Base-by-base conservation (phyloP, 2,113 vertebrate genomes). In the Macheiramphus alcinus region DNA sequence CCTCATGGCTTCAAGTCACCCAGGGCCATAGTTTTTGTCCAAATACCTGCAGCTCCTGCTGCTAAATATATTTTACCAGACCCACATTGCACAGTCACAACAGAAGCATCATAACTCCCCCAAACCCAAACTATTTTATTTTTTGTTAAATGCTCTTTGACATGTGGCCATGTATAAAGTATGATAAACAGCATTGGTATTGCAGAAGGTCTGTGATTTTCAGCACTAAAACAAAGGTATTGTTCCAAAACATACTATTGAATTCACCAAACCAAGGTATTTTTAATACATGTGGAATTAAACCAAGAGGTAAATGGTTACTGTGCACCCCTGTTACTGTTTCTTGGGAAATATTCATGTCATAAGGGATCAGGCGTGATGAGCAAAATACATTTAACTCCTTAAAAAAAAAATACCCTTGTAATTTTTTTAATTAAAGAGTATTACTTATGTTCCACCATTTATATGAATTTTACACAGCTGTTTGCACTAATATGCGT, bases 401-500 rank as follows among this genome's bases (percentile, higher is more conserved):
- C 50, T 94, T 91, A 59, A 85, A 93, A 95, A 95, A 76, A 48
- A 73, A 34, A 40, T 14, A 4, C 1, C 14, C 79, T 95, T 88
- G 45, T 91, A 92, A 58, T 95, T 91, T 85, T 96, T 93, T 85
- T 15, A 98, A 97, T 97, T 95, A 90, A 92, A 94, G 26, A 19
- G 32, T 81, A 90, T 93, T 82, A 93, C 55, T 96, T 93, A 65
- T 93, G 70, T 95, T 95, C 80, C 88, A 95, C 53, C 47, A 94
- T 68, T 96, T 96, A 88, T 34, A 83, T 85, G 89, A 88, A 97
- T 96, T 98, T 98, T 96, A 85, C 81, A 94, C 86, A 97, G 86
- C 84, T 96, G 86, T 93, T 97, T 98, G 95, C 92, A 96, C 94
- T 97, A 96, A 96, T 89, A 96, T 86, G 92, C 11, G 9, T 95